Conservation (phyloP, 2,797 vertebrate genomes). For the Gallinago solitaria region DNA sequence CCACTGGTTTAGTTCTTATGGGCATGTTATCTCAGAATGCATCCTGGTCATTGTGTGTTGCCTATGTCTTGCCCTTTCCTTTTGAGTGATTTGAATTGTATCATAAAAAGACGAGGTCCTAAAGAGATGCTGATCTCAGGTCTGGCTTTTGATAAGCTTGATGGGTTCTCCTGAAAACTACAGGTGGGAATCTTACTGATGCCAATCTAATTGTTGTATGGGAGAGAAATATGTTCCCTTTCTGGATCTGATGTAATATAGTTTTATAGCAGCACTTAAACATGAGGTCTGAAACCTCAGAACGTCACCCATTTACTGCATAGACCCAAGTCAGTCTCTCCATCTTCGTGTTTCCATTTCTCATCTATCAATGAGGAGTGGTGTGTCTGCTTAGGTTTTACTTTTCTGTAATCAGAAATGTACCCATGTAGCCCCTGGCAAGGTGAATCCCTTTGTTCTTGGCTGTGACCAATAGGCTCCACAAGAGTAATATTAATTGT, state of each 20-base stretch:
- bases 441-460: neutral
- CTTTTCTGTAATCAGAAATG: neutral
- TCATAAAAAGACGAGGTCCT: neutral
- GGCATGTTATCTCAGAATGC: neutral
- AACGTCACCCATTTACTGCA: accelerated
- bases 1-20: neutral
- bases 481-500: neutral
- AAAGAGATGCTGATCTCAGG: neutral
- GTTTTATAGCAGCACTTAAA: neutral
- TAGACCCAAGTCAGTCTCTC: neutral
- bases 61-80: neutral
- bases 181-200: neutral
- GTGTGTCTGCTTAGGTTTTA: neutral
- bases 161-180: neutral
- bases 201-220: neutral
- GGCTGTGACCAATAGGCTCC: neutral
- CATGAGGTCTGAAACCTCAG: neutral
- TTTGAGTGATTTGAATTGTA: neutral
- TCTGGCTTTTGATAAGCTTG: neutral
- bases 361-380: neutral
- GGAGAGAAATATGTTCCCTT: neutral
- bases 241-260: neutral
- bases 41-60: neutral
- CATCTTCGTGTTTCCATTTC: neutral
- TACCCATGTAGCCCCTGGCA: accelerated